Conservation (phyloP, 1,140 invertebrate species). For the Chironomus striatipennis region DNA sequence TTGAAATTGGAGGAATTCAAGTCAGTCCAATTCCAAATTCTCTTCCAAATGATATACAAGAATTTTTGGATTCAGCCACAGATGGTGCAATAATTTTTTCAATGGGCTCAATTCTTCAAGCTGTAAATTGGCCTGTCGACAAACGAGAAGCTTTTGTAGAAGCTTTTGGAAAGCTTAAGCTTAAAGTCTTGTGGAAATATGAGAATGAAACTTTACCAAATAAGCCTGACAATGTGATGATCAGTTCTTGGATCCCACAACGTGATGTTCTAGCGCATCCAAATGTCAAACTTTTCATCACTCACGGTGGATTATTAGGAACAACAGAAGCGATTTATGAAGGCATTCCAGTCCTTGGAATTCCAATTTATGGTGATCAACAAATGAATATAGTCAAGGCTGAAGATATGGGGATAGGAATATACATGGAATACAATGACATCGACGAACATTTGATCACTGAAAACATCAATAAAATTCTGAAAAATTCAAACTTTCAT, state of each 20-base stretch:
- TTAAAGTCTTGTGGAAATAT: constrained; percentile 58
- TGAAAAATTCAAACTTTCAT: constrained; percentile 32
- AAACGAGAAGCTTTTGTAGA: constrained; percentile 44
- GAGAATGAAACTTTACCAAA: constrained; percentile 44
- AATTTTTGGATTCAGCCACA: constrained; percentile 47
- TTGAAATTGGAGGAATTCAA: constrained; percentile 17
- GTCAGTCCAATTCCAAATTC: not conserved
- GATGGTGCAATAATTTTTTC: constrained; percentile 60
- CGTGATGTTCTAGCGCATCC: constrained; percentile 54
- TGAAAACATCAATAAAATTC: constrained; percentile 29
- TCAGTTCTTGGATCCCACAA: constrained; percentile 56
- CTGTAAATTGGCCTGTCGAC: constrained; percentile 43
- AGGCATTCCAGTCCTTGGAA: constrained; percentile 57
- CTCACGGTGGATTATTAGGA: constrained; percentile 62
- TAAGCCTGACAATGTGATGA: constrained; percentile 47
- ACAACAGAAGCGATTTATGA: constrained; percentile 62
- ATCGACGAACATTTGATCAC: constrained; percentile 30
- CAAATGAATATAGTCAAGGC: constrained; percentile 45
- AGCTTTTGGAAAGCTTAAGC: constrained; percentile 46
- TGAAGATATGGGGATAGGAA: constrained; percentile 42
- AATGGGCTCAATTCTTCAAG: constrained; percentile 54
- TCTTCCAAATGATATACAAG: constrained; percentile 40
- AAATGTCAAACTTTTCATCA: constrained; percentile 59
- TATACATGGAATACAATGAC: constrained; percentile 32
- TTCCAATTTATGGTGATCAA: constrained; percentile 60